These are phyloP conservation scores for Dreissena rostriformis DNA, from an alignment of 1,140 invertebrate genomes.

Conservation along the genomic window DNA sequence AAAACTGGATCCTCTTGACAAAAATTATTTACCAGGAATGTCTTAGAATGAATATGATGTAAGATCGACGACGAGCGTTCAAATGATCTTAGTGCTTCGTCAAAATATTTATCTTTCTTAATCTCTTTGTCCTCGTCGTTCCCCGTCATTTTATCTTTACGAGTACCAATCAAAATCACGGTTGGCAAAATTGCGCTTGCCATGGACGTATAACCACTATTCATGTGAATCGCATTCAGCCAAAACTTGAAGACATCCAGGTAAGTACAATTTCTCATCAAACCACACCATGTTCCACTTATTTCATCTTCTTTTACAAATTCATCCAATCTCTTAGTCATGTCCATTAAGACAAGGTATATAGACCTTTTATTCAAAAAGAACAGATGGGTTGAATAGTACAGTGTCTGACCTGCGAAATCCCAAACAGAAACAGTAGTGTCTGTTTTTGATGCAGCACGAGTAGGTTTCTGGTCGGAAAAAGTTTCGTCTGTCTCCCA, in stretches of 20 bases:
- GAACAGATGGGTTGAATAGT: constrained; percentile 43
- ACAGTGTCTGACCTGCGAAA: constrained; percentile 41
- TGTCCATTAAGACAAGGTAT: constrained; percentile 41
- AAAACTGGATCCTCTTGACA: neutral
- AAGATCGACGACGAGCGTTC: neutral
- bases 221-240: constrained; percentile 42
- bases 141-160: constrained; percentile 23
- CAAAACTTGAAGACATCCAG: constrained; percentile 43
- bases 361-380: constrained; percentile 37
- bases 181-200: neutral
- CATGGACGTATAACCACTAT: neutral
- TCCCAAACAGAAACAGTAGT: constrained; percentile 34
- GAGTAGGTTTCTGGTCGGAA: neutral
- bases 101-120: constrained; percentile 32
- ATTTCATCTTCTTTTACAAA: neutral
- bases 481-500: neutral
- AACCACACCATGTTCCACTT: constrained; percentile 2
- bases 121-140: constrained; percentile 31
- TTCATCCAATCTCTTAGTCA: neutral
- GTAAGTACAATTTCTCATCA: constrained; percentile 30
- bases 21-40: constrained; percentile 34
- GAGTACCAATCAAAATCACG: constrained; percentile 34
- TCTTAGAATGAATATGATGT: constrained; percentile 6
- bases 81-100: constrained; percentile 43
- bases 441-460: neutral